phyloP scores from a whole-genome alignment of 2,113 vertebrate genomes.

The Ochotona princeps region DNA sequence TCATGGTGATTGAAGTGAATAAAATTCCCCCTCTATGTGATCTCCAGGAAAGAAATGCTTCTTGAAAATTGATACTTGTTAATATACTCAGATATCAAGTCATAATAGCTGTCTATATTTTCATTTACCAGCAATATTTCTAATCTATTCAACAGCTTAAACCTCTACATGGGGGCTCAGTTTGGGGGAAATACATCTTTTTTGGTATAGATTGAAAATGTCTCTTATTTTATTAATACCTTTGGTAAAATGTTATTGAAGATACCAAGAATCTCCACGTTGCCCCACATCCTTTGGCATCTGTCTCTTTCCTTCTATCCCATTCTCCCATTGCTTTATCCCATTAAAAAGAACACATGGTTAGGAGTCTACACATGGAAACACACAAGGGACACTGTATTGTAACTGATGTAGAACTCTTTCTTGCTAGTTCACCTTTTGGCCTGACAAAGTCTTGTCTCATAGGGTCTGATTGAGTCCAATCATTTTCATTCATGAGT shows the following conservation, averaged over 20 bases:
- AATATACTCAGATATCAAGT: not conserved
- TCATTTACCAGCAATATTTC: not conserved
- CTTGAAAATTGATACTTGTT: not conserved
- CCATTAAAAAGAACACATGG: not conserved
- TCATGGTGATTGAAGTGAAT: not conserved
- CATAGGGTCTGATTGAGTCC: not conserved
- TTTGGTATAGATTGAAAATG: not conserved
- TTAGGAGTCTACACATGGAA: not conserved
- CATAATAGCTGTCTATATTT: not conserved
- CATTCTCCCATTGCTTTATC: not conserved
- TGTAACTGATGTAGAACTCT: not conserved
- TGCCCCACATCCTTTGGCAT: not conserved
- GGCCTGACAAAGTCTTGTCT: not conserved
- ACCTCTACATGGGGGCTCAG: not conserved
- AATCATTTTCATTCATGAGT: not conserved
- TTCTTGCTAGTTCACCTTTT: not conserved
- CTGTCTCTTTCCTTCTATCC: not conserved
- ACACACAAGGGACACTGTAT: not conserved
- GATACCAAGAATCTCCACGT: not conserved
- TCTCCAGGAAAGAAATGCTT: conserved; percentile 30
- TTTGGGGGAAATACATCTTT: not conserved
- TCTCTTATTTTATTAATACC: conserved; percentile 13
- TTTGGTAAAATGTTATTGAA: conserved; percentile 14
- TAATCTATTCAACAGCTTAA: conserved; percentile 2
- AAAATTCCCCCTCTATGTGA: conserved; percentile 9